These are phyloP conservation scores for Drosophila murphyi DNA, from an alignment of 1,140 invertebrate genomes.

Conservation along the genomic window DNA sequence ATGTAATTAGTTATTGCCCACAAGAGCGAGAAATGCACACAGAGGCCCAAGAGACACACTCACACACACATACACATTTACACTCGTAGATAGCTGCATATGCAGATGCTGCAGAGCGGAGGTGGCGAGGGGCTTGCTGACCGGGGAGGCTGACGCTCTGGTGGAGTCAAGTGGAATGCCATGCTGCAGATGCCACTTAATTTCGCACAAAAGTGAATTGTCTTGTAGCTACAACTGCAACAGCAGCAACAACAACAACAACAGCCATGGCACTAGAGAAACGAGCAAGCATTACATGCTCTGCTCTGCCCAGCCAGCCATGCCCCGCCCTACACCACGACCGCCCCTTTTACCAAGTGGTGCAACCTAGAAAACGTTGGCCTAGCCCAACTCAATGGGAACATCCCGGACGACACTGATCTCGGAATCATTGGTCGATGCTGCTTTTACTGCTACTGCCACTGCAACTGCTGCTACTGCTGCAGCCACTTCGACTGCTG, in stretches of 20 bases:
- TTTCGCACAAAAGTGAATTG: constrained; percentile 84
- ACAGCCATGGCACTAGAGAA: constrained; percentile 73
- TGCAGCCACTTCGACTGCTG: constrained; percentile 30
- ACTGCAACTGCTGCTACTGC: constrained; percentile 7
- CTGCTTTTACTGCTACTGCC: constrained; percentile 18
- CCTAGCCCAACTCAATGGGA: constrained; percentile 67
- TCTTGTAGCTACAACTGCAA: constrained; percentile 79
- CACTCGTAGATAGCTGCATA: constrained; percentile 25
- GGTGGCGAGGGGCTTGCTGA: constrained; percentile 3
- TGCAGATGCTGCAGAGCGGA: constrained; percentile 29
- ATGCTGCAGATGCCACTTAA: constrained; percentile 83
- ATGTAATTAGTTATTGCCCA: constrained; percentile 84
- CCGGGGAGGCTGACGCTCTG: constrained; percentile 29
- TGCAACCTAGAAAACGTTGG: constrained; percentile 69
- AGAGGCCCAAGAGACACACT: constrained; percentile 57
- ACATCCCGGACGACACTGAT: constrained; percentile 58
- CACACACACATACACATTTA: constrained; percentile 23
- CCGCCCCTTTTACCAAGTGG: constrained; percentile 21
- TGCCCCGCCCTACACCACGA: constrained; percentile 33
- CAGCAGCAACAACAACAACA: constrained; percentile 49
- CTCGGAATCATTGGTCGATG: constrained; percentile 44
- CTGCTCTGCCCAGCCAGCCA: constrained; percentile 46
- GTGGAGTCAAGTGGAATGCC: constrained; percentile 82
- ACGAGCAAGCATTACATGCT: constrained; percentile 78
- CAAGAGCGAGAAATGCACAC: constrained; percentile 72